Base-by-base conservation (phyloP, 2,888 invertebrate genomes). In the Acholoe squamosa region DNA sequence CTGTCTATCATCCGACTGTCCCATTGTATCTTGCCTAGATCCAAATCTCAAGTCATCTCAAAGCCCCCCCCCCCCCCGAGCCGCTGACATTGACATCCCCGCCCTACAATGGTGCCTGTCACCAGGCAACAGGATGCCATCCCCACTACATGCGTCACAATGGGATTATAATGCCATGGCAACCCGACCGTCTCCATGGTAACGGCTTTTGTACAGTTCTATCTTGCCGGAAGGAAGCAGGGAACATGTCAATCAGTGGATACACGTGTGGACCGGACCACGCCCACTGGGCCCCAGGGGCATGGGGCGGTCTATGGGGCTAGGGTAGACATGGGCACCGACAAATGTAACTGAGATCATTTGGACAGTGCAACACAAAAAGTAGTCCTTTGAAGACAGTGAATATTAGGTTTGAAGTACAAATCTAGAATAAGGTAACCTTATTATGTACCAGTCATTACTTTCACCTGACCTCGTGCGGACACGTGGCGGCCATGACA, bases 111-210 rank as follows among this genome's bases (percentile, higher is more conserved):
- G 61, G 12, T n/a, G 61, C 61, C 61, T 61, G 76, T 16, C 76
- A 25, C 76, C 76, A 16, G 25, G 76, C 76, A 76, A 76, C 76
- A 76, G 76, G 76, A 76, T 31, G 76, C 76, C 28, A 76, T 76
- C 31, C 5, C 5, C 76, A 76, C 76, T 28, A 5, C 28, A n/a
- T 3, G 25, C 76, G 76, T 25, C 25, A 76, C 76, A 76, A 76
- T 76, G 76, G 31, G 76, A 76, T 76, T 76, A 76, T 76, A 76
- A 76, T 76, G 16, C 76, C 76, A 76, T 76, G 76, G 76, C 76
- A 76, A 76, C 76, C 76, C 14, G 76, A 76, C 28, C 76, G 76
- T 76, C 76, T 28, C 76, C 76, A 76, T 76, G 76, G 76, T 5
- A 31, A 76, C 76, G 76, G 76, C 76, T 76, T 76, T 76, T 76